Conservation (phyloP, 2,113 vertebrate species). For the Hippocampus mohnikei region DNA sequence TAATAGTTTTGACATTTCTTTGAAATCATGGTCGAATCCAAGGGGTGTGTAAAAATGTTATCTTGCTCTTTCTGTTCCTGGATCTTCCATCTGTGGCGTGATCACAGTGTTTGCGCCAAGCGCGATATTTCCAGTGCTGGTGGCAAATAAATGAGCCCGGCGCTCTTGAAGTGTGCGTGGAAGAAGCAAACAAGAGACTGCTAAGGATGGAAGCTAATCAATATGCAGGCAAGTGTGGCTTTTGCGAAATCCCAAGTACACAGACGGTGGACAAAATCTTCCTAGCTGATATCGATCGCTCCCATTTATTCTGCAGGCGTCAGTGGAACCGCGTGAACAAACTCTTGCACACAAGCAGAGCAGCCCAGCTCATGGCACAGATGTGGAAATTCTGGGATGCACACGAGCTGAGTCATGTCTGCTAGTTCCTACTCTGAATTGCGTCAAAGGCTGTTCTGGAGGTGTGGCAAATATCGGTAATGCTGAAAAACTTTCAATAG, state of each 20-base stretch:
- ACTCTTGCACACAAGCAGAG: neutral
- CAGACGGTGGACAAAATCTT: conserved; percentile 24
- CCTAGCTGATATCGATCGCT: conserved; percentile 15
- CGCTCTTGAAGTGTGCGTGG: conserved; percentile 16
- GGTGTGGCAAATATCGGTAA: conserved; percentile 15
- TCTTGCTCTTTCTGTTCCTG: conserved; percentile 8
- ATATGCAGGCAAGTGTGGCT: conserved; percentile 27
- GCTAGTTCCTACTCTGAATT: conserved; percentile 17
- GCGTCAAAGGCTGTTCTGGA: conserved; percentile 6
- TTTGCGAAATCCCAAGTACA: conserved; percentile 29
- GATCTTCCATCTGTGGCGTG: conserved; percentile 22
- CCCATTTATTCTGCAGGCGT: conserved; percentile 52
- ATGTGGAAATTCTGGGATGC: conserved; percentile 51
- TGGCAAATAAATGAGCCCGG: conserved; percentile 10
- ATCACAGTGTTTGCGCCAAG: conserved; percentile 26
- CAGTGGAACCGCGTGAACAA: conserved; percentile 22
- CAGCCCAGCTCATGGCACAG: conserved; percentile 59
- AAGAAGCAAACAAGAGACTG: conserved; percentile 3
- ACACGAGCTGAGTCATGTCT: conserved; percentile 62
- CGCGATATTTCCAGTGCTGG: neutral
- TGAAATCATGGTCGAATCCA: neutral
- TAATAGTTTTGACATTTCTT: conserved; percentile 17
- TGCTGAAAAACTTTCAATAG: neutral
- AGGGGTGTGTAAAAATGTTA: conserved; percentile 7
- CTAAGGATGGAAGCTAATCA: conserved; percentile 15